Base-by-base conservation (phyloP, 2,797 vertebrate genomes). In the Carapus acus region DNA sequence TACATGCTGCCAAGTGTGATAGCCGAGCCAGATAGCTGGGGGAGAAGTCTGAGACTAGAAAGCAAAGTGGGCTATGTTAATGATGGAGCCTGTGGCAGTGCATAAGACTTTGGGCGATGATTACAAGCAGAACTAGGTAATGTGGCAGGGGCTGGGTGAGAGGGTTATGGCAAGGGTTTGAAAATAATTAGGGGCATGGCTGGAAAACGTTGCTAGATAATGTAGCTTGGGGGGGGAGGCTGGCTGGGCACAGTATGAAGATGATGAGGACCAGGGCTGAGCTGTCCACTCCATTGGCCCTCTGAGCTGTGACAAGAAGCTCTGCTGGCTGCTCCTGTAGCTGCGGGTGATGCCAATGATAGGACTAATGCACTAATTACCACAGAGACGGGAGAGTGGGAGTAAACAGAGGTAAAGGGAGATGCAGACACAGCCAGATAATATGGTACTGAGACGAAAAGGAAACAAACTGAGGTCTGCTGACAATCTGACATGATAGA, bases 331-430 rank as follows among this genome's bases (percentile, higher is more conserved):
- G 89, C 86, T 87, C 90, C 82, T 84, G 86, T 89, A 92, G 94
- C 93, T 79, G 66, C 68, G 53, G 78, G 79, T 79, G 74, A 81
- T 82, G 79, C 82, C 80, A 81, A 69, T 68, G 76, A 82, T 83
- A 83, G 80, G 77, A 77, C 89, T 82, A 90, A 92, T 88, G 90
- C 90, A 91, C 92, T 96, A 96, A 97, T 96, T 94, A 94, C 80
- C 65, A 73, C 56, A 61, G 68, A 70, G 77, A 73, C 65, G 58
- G 54, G 47, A 74, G 65, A 74, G 58, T 61, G 70, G 62, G 67
- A 58, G 67, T 73, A 78, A 77, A 83, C 56, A 80, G 70, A 81
- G 58, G 62, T 58, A 49, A 62, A 73, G 69, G 54, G 69, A 52
- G 60, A 55, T 43, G 49, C 24, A 69, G 14, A 18, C 17, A 42